Evolutionary conservation across 2,888 invertebrate genomes (phyloP).

Genomic region (Agrypnus murinus): DNA sequence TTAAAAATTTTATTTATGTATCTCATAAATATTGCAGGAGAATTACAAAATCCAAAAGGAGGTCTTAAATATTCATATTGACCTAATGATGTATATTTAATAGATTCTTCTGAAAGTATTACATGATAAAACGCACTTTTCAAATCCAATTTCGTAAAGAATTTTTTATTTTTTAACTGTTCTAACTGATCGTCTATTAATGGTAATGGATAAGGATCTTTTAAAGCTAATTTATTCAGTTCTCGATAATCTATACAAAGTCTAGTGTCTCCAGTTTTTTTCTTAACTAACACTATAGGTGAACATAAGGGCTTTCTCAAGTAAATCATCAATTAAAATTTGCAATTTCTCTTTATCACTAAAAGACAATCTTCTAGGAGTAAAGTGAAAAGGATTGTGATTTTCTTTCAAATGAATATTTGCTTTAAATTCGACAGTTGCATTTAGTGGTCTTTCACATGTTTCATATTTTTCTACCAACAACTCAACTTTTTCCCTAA

Average conservation of each 20-base stretch:
- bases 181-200: conserved; percentile 58
- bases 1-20: conserved; percentile 18
- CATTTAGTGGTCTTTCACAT: too few species aligned
- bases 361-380: conserved; percentile 56
- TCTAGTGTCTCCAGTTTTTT: conserved; percentile 56
- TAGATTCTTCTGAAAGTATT: conserved; percentile 54
- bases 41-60: conserved; percentile 13
- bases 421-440: too few species aligned
- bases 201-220: conserved; percentile 56
- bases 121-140: conserved; percentile 49
- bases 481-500: too few species aligned
- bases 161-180: conserved; percentile 23
- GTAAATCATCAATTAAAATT: conserved; percentile 51
- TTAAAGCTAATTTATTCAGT: conserved; percentile 57
- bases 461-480: too few species aligned
- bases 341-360: conserved; percentile 47
- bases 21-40: conserved; percentile 23
- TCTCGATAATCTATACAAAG: conserved; percentile 59
- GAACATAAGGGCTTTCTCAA: conserved; percentile 56
- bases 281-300: conserved; percentile 57
- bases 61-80: conserved; percentile 14
- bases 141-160: conserved; percentile 35
- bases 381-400: too few species aligned
- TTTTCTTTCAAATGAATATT: too few species aligned
- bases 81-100: conserved; percentile 55